Evolutionary conservation across 1,140 invertebrate species (phyloP).

Genomic region (Pemphigus obesinymphae): DNA sequence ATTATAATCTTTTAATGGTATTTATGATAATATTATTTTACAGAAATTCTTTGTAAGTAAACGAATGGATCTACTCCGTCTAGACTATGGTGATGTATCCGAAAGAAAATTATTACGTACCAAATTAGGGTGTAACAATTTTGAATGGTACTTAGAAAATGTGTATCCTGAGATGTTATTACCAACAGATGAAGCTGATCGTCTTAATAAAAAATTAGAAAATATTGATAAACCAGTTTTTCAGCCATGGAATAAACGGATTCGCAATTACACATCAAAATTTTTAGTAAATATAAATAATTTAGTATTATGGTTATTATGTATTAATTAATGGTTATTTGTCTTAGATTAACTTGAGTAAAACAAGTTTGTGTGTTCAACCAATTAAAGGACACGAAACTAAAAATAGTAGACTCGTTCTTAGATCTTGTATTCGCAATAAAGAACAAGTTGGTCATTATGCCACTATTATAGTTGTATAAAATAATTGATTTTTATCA

Average conservation of each 20-base stretch:
- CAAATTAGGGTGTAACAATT: constrained; percentile 74
- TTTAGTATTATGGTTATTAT: not conserved
- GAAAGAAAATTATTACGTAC: constrained; percentile 66
- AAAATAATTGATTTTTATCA: constrained; percentile 34
- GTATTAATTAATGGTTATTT: constrained; percentile 40
- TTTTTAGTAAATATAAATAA: constrained; percentile 52
- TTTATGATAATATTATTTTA: not conserved
- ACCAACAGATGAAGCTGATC: constrained; percentile 58
- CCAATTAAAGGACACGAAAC: constrained; percentile 73
- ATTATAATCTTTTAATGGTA: no score
- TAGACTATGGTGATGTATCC: constrained; percentile 74
- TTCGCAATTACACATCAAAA: constrained; percentile 68
- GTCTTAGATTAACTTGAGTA: constrained; percentile 62
- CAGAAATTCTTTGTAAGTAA: constrained; percentile 23
- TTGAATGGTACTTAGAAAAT: constrained; percentile 90
- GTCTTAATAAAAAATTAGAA: constrained; percentile 60
- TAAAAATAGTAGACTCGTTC: constrained; percentile 66
- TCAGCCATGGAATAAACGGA: constrained; percentile 73
- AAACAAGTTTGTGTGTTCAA: constrained; percentile 69
- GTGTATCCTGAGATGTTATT: constrained; percentile 78
- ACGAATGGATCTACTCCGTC: constrained; percentile 47
- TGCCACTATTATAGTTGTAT: not conserved
- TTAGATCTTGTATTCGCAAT: constrained; percentile 64
- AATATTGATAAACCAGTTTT: constrained; percentile 60
- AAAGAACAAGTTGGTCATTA: constrained; percentile 59